These are phyloP conservation scores for Stictocephala bisonia DNA, from an alignment of 2,888 invertebrate genomes.

Conservation along the genomic window DNA sequence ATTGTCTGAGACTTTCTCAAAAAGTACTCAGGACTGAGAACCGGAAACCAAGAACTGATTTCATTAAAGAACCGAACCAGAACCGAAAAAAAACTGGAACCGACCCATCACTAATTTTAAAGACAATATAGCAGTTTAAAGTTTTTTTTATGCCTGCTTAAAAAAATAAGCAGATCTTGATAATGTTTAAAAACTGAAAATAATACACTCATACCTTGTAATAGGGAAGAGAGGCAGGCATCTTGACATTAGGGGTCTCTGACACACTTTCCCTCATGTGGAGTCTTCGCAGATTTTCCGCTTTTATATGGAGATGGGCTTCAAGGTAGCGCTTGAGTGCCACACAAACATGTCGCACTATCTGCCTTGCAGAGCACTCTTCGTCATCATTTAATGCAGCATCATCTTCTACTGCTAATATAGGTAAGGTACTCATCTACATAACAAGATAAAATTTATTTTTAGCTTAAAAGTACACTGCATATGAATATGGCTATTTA, in stretches of 20 bases:
- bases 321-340: slow-evolving; percentile 92
- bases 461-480: no score
- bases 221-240: slow-evolving; percentile 62
- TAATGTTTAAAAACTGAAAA: background rate
- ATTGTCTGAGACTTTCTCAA: no score
- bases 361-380: slow-evolving; percentile 89
- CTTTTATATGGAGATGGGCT: slow-evolving; percentile 85
- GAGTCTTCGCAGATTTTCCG: slow-evolving; percentile 74
- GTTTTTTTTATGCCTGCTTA: background rate
- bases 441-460: no score
- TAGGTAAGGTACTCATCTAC: slow-evolving; percentile 86
- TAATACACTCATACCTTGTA: slow-evolving; percentile 63
- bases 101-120: no score
- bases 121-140: no score
- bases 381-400: slow-evolving; percentile 82
- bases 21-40: no score
- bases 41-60: no score
- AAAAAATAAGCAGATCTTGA: background rate
- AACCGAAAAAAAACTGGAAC: no score
- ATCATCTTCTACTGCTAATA: slow-evolving; percentile 80
- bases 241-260: slow-evolving; percentile 39
- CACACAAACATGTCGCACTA: slow-evolving; percentile 90
- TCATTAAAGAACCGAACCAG: no score
- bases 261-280: slow-evolving; percentile 52
- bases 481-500: no score